Percentiles rank a stretch among this genome's conserved stretches.
These are phyloP conservation scores for Ctenomys sociabilis DNA, from an alignment of 2,113 vertebrate genomes.

Conservation along the genomic window DNA sequence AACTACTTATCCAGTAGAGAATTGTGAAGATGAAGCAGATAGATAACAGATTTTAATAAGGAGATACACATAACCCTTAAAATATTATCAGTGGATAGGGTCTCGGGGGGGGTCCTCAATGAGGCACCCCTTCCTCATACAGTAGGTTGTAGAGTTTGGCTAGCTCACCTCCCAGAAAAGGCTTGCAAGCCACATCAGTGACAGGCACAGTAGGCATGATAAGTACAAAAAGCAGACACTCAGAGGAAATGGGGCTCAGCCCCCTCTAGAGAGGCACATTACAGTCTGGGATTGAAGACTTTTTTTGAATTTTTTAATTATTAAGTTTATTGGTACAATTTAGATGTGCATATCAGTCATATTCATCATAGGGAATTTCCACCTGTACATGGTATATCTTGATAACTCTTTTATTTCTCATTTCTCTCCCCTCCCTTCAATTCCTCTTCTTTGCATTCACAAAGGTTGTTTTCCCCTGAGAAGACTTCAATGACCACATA, in stretches of 20 bases:
- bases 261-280: neutral
- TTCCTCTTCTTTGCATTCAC: neutral
- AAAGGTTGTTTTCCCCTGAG: neutral
- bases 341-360: neutral
- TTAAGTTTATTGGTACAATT: neutral
- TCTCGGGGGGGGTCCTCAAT: neutral
- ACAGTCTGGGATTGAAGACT: neutral
- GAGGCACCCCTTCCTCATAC: neutral
- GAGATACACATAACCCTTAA: neutral
- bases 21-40: conserved; percentile 32
- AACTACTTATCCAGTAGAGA: neutral
- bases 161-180: neutral
- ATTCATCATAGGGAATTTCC: neutral
- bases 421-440: neutral
- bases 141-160: neutral
- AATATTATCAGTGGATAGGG: neutral
- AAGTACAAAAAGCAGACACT: neutral
- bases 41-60: neutral
- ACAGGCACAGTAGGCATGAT: neutral
- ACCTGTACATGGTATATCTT: neutral
- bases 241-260: neutral
- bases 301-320: neutral
- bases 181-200: neutral
- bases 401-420: neutral
- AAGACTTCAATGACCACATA: too few relatives aligned